Conservation (phyloP, 2,797 vertebrate genomes). For the Sebastes oblongus region DNA sequence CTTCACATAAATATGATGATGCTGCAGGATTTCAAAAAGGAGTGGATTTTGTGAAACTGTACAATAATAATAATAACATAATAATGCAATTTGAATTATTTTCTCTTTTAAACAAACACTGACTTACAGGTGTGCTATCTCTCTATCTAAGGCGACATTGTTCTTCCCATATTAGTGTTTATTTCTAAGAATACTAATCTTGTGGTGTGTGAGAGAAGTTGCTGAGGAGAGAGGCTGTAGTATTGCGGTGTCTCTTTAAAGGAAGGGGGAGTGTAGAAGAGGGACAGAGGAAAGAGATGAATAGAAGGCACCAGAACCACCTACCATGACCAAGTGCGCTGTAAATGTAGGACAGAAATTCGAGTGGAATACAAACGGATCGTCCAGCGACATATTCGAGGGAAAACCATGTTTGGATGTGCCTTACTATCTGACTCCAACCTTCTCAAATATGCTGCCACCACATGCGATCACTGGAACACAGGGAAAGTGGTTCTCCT, state of each 20-base stretch:
- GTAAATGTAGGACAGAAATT: slow-evolving; percentile 78
- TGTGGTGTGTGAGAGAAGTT: slow-evolving; percentile 18
- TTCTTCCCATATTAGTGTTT: no score
- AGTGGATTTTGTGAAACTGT: neutral
- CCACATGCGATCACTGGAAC: slow-evolving; percentile 62
- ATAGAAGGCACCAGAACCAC: slow-evolving; percentile 82
- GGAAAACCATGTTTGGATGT: slow-evolving; percentile 75
- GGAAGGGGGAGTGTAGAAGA: slow-evolving; percentile 80
- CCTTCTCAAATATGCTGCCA: slow-evolving; percentile 42
- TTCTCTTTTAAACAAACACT: neutral
- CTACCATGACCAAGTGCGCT: slow-evolving; percentile 79
- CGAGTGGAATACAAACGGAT: slow-evolving; percentile 73
- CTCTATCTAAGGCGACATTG: neutral
- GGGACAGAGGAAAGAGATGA: slow-evolving; percentile 78
- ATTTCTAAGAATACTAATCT: neutral
- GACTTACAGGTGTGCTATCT: neutral
- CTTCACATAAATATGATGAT: neutral
- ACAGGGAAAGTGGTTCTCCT: slow-evolving; percentile 67
- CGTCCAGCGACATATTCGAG: slow-evolving; percentile 52
- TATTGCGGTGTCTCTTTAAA: slow-evolving; percentile 82
- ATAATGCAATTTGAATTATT: neutral
- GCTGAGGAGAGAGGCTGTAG: slow-evolving; percentile 54
- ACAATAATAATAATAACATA: no score
- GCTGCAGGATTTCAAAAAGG: neutral
- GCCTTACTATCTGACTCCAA: slow-evolving; percentile 56